Evolutionary conservation across 2,888 invertebrate species (phyloP), one percentile per base, ranked within the genome.

Genomic region (Osedax frankpressi): DNA sequence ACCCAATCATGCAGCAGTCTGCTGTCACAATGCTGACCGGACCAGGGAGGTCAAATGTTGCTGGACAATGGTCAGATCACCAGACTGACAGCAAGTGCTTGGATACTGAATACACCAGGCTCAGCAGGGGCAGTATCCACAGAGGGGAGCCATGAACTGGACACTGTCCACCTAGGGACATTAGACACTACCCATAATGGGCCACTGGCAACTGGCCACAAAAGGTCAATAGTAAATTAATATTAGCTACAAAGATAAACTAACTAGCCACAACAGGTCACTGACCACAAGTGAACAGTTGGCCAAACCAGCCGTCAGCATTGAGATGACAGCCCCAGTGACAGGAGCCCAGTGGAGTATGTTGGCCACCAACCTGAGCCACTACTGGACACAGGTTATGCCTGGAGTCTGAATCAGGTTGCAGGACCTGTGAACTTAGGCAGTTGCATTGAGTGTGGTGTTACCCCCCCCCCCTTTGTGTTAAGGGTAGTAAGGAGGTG

Each of bases 11-110:
- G 65, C 65, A 65, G 24, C 65, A 24, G 1, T 65, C 65, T 65
- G 65, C 63, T 63, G 65, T n/a, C 65, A 19, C 65, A 65, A 11
- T 24, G 63, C 63, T 65, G 65, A 65, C 65, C 25, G 1, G 65
- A 65, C 65, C n/a, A 65, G 14, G 11, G 24, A 65, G 65, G 65
- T 65, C 14, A 65, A n/a, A 1, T 24, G n/a, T 65, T 19, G 65
- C 24, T 65, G 65, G 65, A 65, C 65, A 65, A 65, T 24, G n/a
- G 65, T 24, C n/a, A 65, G 65, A 14, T 0, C 65, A n/a, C 24
- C 65, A 65, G 65, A 65, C 65, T 65, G 65, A 65, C 65, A 19
- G 24, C 65, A n/a, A 65, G 14, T 62, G 63, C 63, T 62, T 62
- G 6, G n/a, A 62, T 1, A 6, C 63, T 62, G 63, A 62, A 65